A percentile compares a stretch with the other conserved stretches of the same genome.
These are phyloP conservation scores for Coryphaenoides rupestris DNA, from an alignment of 2,113 vertebrate species.

Conservation along the genomic window DNA sequence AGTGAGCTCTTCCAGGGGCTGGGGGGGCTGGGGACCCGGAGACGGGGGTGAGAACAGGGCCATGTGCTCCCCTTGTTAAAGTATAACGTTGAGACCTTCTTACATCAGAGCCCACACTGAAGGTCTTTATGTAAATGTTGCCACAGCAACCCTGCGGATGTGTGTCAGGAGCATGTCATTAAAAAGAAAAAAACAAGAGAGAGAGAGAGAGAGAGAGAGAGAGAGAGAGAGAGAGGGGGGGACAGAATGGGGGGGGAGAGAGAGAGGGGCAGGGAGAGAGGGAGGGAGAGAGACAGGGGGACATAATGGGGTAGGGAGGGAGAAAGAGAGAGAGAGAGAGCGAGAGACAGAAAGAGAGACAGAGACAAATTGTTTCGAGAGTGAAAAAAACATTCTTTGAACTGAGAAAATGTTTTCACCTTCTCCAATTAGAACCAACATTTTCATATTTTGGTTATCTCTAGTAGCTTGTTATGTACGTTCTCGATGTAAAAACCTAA, in stretches of 20 bases:
- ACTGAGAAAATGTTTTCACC: too few species aligned
- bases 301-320: neutral
- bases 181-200: neutral
- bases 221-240: too few species aligned
- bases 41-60: neutral
- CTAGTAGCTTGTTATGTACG: too few species aligned
- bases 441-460: too few species aligned
- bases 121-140: constrained; percentile 1
- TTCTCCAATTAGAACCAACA: too few species aligned
- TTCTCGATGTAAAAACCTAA: too few species aligned
- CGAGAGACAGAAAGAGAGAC: constrained; percentile 30
- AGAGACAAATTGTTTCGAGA: too few species aligned
- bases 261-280: too few species aligned
- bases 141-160: neutral
- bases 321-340: constrained; percentile 10
- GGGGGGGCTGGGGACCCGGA: too few species aligned
- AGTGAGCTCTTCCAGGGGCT: too few species aligned
- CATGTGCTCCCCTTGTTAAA: constrained; percentile 3
- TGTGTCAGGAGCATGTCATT: neutral
- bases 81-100: constrained; percentile 2
- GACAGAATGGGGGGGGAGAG: too few species aligned
- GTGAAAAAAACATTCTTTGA: too few species aligned
- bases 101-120: neutral
- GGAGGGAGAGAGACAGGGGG: constrained; percentile 13
- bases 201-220: constrained; percentile 3